Base-by-base conservation (phyloP, 1,140 invertebrate species). In the Drosophila parvula region DNA sequence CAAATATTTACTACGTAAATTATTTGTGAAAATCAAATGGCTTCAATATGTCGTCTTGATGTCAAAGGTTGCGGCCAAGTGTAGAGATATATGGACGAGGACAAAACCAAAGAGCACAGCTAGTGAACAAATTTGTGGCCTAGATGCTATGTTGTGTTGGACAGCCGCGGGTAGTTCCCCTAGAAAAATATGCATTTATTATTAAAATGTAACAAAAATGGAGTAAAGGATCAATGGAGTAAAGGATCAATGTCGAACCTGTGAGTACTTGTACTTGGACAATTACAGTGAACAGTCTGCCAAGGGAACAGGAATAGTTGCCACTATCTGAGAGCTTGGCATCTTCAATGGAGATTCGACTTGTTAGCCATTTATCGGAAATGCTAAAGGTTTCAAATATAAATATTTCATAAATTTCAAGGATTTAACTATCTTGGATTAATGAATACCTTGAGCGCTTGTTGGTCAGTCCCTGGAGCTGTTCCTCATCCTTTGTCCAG, bases 261-360 rank as follows among this genome's bases (percentile, higher is more conserved):
- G 91, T 92, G 10, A 92, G 79, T 30, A 92, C 91, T 84, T 92
- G 92, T 32, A 92, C 92, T 65, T 92, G 91, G 16, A 92, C 92
- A 59, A 91, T 91, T 12, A 92, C 91, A 11, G 91, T 91, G 36
- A 91, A 92, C 11, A 92, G 79, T 71, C 91, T 74, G 8, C 89
- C 80, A 40, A 92, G 88, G 16, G 91, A 92, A 77, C 92, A 92
- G 40, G 92, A 90, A 79, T 92, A 92, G 40, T 91, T 91, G 32
- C 92, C 92, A 61, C 92, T 92, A 61, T 92, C 91, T 0, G 86
- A 80, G 55, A 92, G 81, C 48, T 92, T 92, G 18, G 92, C 92
- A 65, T 92, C 91, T 12, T 69, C 59, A 56, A 92, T 91, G 16
- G 91, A 88, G 62, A 92, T 80, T 18, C 91, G 78, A 76, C 91